Percentiles rank a stretch among this genome's conserved stretches.
Evolutionary conservation across 2,113 vertebrate genomes (phyloP).

Genomic region (Andinoacara biseriatus): DNA sequence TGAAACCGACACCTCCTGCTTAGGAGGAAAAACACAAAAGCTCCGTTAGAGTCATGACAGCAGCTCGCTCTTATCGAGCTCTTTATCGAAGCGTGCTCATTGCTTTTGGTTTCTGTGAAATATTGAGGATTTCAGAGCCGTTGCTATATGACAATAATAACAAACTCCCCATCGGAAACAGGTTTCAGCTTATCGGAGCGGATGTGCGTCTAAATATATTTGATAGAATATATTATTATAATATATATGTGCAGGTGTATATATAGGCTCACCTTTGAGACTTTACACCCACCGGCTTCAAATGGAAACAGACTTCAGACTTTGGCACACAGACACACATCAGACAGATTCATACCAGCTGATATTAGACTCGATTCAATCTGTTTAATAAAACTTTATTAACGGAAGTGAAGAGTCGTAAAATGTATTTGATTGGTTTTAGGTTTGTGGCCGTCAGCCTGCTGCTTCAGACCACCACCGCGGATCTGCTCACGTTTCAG

Average conservation of each 20-base stretch:
- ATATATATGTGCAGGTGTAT: no score
- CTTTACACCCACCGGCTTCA: not conserved
- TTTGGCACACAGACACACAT: not conserved
- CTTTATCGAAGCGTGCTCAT: no score
- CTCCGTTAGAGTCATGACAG: not conserved
- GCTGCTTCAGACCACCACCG: no score
- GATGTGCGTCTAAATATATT: not conserved
- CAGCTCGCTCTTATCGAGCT: no score
- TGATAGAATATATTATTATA: not conserved
- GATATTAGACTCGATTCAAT: not conserved
- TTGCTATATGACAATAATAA: no score
- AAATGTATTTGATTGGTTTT: not conserved
- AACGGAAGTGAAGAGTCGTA: not conserved
- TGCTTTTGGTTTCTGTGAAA: no score
- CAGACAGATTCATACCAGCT: not conserved
- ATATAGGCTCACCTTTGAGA: not conserved
- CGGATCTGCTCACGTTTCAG: not conserved
- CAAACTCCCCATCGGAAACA: not conserved
- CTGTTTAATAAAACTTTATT: not conserved
- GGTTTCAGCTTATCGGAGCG: rapidly evolving
- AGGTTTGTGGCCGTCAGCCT: not conserved
- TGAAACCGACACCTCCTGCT: constrained; percentile 55
- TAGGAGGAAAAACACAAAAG: constrained; percentile 4
- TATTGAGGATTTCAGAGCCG: no score
- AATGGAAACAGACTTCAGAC: no score